Evolutionary conservation across 2,113 vertebrate species (phyloP), one percentile per base, ranked within the genome.

Genomic region (Ciconia stormi): DNA sequence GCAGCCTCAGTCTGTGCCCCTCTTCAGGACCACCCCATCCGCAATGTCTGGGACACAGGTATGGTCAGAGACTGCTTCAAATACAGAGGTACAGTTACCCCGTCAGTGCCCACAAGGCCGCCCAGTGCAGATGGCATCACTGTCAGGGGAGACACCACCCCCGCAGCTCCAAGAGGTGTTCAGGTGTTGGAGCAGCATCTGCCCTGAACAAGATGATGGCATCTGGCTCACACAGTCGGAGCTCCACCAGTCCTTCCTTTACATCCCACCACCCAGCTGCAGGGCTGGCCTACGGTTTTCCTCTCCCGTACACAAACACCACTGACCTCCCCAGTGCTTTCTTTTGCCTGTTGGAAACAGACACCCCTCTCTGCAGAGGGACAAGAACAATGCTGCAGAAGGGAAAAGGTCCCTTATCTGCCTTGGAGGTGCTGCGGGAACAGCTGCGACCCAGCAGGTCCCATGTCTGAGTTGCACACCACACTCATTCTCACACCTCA

Each of bases 101-200:
- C 59, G 26, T 3, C 66, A 27, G 58, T 26, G 40, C 63, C 69
- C 4, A 1, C 19, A 26, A 26, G 67, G 50, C 55, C 44, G 20
- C 13, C 0, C 0, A 38, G 36, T 13, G 65, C 61, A 55, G 49
- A 12, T n/a, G 72, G 5, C 59, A 71, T 18, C 58, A 8, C 16
- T 47, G 71, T 2, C 0, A 0, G 11, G 46, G 55, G 32, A 85
- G 11, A 12, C 32, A 20, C 1, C 0, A 0, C 13, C 34, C 34
- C 56, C 1, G 1, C 49, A 69, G 77, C 81, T 25, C 25, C 84
- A 69, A 10, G 36, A 47, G 49, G 4, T 38, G 50, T 22, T 72
- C 47, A 50, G 38, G 12, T 34, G 25, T 23, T 44, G 74, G 13
- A 47, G 38, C 82, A 82, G 70, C 49, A 12, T 18, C 87, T 61